Conservation (phyloP, 2,888 invertebrate species). For the Andrena dorsata region DNA sequence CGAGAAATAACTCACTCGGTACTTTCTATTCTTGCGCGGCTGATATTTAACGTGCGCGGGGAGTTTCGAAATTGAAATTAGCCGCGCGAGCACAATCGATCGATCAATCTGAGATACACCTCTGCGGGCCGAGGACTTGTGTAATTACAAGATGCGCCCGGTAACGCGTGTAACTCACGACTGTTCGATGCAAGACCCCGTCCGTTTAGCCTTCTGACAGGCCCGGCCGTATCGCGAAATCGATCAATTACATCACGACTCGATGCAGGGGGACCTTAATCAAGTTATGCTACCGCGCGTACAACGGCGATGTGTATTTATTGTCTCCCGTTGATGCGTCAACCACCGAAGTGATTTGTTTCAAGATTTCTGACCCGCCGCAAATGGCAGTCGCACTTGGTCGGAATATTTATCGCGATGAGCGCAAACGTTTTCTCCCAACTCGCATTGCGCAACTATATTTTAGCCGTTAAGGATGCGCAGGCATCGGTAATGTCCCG, state of each 20-base stretch:
- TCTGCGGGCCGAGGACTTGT: slow-evolving; percentile 11
- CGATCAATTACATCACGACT: slow-evolving; percentile 55
- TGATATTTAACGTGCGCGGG: slow-evolving; percentile 34
- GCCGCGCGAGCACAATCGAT: slow-evolving; percentile 38
- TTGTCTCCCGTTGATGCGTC: not conserved
- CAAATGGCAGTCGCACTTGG: not conserved
- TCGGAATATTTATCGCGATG: not conserved
- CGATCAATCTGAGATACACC: slow-evolving; percentile 40
- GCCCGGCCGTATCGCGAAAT: slow-evolving; percentile 53
- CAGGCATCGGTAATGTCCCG: not conserved
- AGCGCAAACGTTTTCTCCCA: not conserved
- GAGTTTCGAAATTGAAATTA: slow-evolving; percentile 54
- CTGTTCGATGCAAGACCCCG: not conserved
- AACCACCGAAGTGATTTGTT: not conserved
- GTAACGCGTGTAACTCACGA: slow-evolving; percentile 16
- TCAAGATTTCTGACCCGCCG: not conserved
- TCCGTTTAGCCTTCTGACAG: slow-evolving; percentile 20
- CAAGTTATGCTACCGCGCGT: slow-evolving; percentile 6
- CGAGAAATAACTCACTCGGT: slow-evolving; percentile 40
- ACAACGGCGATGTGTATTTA: slow-evolving; percentile 20
- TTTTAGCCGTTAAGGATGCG: not conserved
- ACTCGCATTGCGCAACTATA: not conserved
- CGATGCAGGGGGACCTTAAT: slow-evolving; percentile 31
- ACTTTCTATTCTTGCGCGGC: slow-evolving; percentile 47
- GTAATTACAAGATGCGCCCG: slow-evolving; percentile 48